Percentiles rank a stretch among this genome's conserved stretches.
phyloP scores from a whole-genome alignment of 2,888 invertebrate species.

The Orthosia cruda region DNA sequence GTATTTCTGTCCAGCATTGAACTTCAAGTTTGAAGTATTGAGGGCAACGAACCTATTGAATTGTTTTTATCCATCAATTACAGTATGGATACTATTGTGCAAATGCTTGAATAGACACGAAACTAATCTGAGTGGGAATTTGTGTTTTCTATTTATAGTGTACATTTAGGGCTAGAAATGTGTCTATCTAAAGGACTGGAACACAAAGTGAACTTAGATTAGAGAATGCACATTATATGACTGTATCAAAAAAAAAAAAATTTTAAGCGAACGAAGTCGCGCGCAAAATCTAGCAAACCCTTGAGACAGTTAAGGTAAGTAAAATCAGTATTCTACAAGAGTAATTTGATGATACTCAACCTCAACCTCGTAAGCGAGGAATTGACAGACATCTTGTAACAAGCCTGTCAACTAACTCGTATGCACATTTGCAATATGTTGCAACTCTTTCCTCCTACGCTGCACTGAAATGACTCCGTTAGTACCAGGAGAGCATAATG shows the following conservation, averaged over 20 bases:
- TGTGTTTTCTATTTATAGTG: constrained; percentile 9
- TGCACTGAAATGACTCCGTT: constrained; percentile 12
- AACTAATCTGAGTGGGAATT: constrained; percentile 24
- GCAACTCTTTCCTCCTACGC: constrained; percentile 52
- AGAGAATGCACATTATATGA: too few relatives aligned
- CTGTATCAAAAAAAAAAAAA: neutral
- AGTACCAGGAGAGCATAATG: constrained; percentile 56
- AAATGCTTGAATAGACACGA: constrained; percentile 42
- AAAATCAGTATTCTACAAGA: constrained; percentile 18
- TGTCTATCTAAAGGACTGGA: too few relatives aligned
- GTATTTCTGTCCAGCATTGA: constrained; percentile 63
- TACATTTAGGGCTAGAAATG: neutral
- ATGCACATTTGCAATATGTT: constrained; percentile 41
- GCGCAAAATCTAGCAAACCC: neutral
- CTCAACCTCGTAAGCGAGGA: constrained; percentile 22
- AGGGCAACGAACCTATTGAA: constrained; percentile 64
- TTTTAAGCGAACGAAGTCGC: neutral
- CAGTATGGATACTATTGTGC: constrained; percentile 32
- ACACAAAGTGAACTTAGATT: too few relatives aligned
- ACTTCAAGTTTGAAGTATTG: constrained; percentile 59
- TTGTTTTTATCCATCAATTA: constrained; percentile 59
- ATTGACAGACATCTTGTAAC: constrained; percentile 35
- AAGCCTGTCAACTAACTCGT: constrained; percentile 29
- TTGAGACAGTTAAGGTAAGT: neutral
- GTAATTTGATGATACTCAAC: constrained; percentile 27